These are phyloP conservation scores for Brevimyrus niger DNA, from an alignment of 2,113 vertebrate species.

Conservation along the genomic window DNA sequence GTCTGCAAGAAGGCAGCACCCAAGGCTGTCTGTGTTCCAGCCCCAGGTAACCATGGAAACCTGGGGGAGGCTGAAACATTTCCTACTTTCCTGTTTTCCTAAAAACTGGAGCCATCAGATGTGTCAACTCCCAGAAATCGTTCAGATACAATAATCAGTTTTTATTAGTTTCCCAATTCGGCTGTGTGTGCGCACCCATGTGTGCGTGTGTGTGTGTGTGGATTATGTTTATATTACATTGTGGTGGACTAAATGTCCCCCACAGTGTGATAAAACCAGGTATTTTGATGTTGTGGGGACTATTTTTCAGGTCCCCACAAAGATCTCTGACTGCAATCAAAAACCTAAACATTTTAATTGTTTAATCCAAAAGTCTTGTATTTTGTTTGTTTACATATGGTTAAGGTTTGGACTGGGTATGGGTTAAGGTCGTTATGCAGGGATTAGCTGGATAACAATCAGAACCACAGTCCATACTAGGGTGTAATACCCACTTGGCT, in stretches of 20 bases:
- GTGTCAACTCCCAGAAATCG: background rate
- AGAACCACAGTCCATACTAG: background rate
- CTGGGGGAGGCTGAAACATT: background rate
- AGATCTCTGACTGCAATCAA: too few species aligned
- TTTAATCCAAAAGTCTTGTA: too few species aligned
- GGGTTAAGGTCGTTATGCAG: too few species aligned
- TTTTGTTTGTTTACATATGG: too few species aligned
- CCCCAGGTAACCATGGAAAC: slow-evolving; percentile 5
- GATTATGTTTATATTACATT: background rate
- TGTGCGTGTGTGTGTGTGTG: background rate
- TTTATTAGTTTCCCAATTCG: background rate
- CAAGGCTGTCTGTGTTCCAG: background rate
- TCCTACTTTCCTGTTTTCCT: background rate
- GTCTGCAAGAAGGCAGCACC: background rate
- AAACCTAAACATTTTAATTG: too few species aligned
- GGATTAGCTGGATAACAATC: background rate
- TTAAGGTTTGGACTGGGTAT: too few species aligned
- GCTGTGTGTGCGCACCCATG: background rate
- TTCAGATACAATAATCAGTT: background rate
- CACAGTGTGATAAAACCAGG: too few species aligned
- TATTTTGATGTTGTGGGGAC: too few species aligned
- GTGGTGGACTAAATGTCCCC: too few species aligned
- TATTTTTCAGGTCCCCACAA: too few species aligned
- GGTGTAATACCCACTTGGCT: background rate
- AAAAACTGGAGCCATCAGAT: background rate